These are phyloP conservation scores for Rhinella marina DNA, from an alignment of 2,797 vertebrate genomes.

Conservation along the genomic window DNA sequence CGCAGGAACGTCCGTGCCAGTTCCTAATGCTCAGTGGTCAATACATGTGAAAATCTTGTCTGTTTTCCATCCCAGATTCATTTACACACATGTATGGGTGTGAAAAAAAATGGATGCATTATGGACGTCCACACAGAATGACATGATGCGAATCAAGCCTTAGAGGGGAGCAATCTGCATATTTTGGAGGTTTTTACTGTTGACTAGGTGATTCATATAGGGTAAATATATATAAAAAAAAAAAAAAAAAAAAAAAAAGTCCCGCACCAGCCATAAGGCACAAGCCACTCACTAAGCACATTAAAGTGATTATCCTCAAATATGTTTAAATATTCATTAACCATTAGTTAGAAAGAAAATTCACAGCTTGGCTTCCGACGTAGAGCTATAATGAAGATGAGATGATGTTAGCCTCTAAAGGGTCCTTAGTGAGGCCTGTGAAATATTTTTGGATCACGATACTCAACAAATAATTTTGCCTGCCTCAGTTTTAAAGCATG, in stretches of 20 bases:
- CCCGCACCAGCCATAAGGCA: background rate
- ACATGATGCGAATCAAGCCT: too few relatives aligned
- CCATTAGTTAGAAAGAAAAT: conserved; percentile 1
- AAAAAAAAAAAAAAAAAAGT: background rate
- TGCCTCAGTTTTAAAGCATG: conserved; percentile 41
- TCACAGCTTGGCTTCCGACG: conserved; percentile 3
- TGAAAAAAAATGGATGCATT: too few relatives aligned
- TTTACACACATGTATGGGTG: too few relatives aligned
- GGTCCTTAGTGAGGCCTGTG: conserved; percentile 2
- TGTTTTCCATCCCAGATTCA: too few relatives aligned
- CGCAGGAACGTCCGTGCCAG: too few relatives aligned
- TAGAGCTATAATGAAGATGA: conserved; percentile 16
- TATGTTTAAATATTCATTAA: conserved; percentile 17
- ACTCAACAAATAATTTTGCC: conserved; percentile 51
- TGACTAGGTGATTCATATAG: too few relatives aligned
- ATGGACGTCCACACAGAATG: too few relatives aligned
- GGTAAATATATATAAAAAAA: too few relatives aligned
- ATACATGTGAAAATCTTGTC: too few relatives aligned
- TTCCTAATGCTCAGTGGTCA: too few relatives aligned
- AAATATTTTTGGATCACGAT: conserved; percentile 37
- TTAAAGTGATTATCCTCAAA: background rate
- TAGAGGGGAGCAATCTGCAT: too few relatives aligned
- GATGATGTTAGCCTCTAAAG: conserved; percentile 4
- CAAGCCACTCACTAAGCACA: background rate
- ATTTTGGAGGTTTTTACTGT: too few relatives aligned